phyloP scores from a whole-genome alignment of 2,888 invertebrate genomes.

The Vesta saturnalis region DNA sequence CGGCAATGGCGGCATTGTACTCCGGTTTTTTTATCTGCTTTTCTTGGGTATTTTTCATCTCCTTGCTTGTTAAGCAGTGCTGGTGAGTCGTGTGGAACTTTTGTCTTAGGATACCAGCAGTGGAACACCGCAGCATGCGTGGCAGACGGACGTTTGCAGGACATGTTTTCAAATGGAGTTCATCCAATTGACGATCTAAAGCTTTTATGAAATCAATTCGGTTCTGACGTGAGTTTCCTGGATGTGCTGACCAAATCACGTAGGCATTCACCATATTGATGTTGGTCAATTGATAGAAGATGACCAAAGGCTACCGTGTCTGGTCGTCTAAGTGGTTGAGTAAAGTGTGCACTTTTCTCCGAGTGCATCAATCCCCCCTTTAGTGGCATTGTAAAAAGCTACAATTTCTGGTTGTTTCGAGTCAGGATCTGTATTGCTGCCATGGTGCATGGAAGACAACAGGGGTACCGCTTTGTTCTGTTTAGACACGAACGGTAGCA shows the following conservation, averaged over 20 bases:
- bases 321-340: neutral
- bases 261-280: neutral
- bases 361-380: neutral
- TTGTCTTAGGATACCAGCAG: neutral
- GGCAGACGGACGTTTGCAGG: neutral
- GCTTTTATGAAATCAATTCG: too few relatives aligned
- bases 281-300: neutral
- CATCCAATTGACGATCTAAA: neutral
- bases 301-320: neutral
- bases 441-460: neutral
- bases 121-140: neutral
- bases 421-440: neutral
- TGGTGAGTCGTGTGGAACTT: too few relatives aligned
- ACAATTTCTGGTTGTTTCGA: neutral
- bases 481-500: constrained; percentile 8
- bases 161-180: neutral
- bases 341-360: constrained; percentile 3
- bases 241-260: too few relatives aligned
- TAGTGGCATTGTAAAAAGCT: neutral
- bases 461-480: constrained; percentile 7
- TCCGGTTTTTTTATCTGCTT: neutral
- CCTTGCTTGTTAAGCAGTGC: neutral
- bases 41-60: neutral
- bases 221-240: too few relatives aligned
- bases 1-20: too few relatives aligned